Base-by-base conservation (phyloP, 2,888 invertebrate species). In the Torymus auratus region DNA sequence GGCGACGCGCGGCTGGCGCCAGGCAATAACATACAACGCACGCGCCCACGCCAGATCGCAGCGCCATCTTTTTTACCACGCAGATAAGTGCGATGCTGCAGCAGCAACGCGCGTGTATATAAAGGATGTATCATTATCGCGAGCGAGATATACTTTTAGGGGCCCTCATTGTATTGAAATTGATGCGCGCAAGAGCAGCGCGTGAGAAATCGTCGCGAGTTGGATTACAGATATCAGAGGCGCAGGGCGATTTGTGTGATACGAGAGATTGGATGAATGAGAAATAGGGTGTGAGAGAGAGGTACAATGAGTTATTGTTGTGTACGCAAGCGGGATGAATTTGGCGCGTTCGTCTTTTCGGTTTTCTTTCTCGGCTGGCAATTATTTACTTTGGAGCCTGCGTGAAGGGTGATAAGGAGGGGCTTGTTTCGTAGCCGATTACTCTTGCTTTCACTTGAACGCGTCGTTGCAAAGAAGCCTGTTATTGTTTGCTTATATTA, bases 21-120 rank as follows among this genome's bases (percentile, higher is more conserved):
- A 84, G 83, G 87, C 88, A 87, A 88, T 88, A 89, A 88, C 88
- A 88, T 41, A 41, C 0, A 5, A 41, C 41, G 88, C 86, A 85
- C 83, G 84, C 88, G 86, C 88, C 88, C 88, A 88, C 88, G 86
- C 41, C 41, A 41, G 82, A 84, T 60, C 52, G 13, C 52, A 60
- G 86, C 73, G 84, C 80, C 82, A 74, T 82, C 81, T 76, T 84
- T 77, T 78, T n/a, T 60, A 12, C 62, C 62, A 13, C 28, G 5
- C 23, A 23, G 41, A 58, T 28, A 15, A 12, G 55, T 55, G n/a
- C 13, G 53, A 12, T 14, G 68, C 20, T 17, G 60, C 17, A n/a
- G 11, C 15, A 60, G 20, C n/a, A 10, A 2, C 60, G 10, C 60
- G 17, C 12, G 20, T 10, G 55, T 41, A 3, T 72, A 52, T 62